Evolutionary conservation across 2,113 vertebrate species (phyloP).

Genomic region (Macheiramphus alcinus): DNA sequence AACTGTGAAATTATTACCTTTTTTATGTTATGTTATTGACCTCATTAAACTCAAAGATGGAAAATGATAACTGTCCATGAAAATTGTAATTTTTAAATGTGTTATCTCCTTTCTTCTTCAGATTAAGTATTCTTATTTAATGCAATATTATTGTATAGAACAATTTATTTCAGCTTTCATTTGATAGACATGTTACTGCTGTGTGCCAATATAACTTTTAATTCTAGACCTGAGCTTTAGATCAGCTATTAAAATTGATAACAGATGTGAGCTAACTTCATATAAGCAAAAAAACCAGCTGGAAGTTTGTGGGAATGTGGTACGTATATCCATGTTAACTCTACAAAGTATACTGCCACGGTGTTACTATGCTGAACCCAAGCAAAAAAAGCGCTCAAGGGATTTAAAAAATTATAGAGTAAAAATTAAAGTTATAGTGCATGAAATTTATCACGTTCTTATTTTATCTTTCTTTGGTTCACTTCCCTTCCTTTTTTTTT

Average conservation of each 20-base stretch:
- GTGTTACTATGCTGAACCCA: neutral
- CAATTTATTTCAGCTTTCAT: neutral
- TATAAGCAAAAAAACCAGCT: neutral
- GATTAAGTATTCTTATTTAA: neutral
- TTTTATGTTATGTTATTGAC: neutral
- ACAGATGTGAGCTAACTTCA: neutral
- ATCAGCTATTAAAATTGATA: neutral
- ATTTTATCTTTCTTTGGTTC: neutral
- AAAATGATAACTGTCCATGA: neutral
- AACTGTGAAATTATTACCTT: neutral
- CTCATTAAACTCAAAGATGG: neutral
- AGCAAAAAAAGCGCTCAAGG: fast-evolving
- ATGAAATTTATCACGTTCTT: neutral
- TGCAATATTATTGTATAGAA: neutral
- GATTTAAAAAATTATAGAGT: neutral
- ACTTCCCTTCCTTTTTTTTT: neutral
- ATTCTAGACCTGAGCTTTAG: neutral
- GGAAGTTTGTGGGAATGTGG: neutral
- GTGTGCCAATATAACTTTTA: neutral
- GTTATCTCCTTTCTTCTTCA: neutral
- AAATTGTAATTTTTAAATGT: neutral
- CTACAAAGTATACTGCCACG: neutral
- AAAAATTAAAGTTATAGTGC: neutral
- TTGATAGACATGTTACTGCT: neutral
- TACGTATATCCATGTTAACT: neutral